Evolutionary conservation across 2,888 invertebrate genomes (phyloP).

Genomic region (Cremastinae sp.): DNA sequence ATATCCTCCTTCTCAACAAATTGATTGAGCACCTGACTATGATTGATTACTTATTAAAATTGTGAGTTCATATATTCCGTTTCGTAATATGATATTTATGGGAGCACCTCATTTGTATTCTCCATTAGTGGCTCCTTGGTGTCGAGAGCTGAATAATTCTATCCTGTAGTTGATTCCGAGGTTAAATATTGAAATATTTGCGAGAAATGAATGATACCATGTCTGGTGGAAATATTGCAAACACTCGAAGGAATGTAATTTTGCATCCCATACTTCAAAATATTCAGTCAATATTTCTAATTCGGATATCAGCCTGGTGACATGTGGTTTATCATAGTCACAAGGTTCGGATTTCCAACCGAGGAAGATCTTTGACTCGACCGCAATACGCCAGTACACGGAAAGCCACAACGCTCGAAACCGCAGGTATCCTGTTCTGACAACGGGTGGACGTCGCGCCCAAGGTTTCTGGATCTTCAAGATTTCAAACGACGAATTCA

Average conservation of each 20-base stretch:
- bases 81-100: background rate
- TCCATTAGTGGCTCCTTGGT: background rate
- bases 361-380: background rate
- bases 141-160: background rate
- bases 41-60: slow-evolving; percentile 33
- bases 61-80: background rate
- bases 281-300: background rate
- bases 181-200: no score
- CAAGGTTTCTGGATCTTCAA: no score
- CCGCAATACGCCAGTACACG: slow-evolving; percentile 7
- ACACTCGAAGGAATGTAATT: background rate
- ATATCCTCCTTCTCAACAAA: slow-evolving; percentile 2
- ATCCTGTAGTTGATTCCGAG: no score
- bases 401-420: slow-evolving; percentile 53
- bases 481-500: no score
- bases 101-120: background rate
- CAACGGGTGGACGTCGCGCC: slow-evolving; percentile 27
- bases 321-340: slow-evolving; percentile 8
- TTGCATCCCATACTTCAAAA: background rate
- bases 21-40: slow-evolving; percentile 32
- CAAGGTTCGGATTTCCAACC: slow-evolving; percentile 21
- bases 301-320: slow-evolving; percentile 28
- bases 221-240: no score
- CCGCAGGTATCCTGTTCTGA: slow-evolving; percentile 53
- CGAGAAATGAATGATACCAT: no score